A percentile compares a stretch with the other conserved stretches of the same genome.
Evolutionary conservation across 2,113 vertebrate genomes (phyloP).

Genomic region (Cyprinodon tularosa): DNA sequence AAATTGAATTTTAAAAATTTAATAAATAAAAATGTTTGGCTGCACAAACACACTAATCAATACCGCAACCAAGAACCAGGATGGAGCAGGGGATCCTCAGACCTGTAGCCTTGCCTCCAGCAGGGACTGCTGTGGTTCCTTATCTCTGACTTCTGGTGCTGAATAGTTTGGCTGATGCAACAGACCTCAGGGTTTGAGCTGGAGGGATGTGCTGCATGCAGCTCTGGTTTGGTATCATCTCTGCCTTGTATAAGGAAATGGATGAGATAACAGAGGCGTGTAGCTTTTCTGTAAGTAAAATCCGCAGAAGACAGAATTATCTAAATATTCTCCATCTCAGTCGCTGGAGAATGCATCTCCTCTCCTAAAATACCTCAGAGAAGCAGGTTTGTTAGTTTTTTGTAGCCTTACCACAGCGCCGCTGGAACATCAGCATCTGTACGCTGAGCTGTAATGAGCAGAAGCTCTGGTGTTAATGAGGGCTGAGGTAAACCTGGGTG

Average conservation of each 20-base stretch:
- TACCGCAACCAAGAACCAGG: too few species aligned
- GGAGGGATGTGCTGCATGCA: not conserved
- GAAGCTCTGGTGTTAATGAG: slow-evolving; percentile 66
- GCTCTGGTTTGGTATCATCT: not conserved
- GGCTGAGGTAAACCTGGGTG: slow-evolving; percentile 72
- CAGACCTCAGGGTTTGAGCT: not conserved
- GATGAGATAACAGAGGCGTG: not conserved
- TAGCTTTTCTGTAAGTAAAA: not conserved
- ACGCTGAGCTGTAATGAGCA: slow-evolving; percentile 34
- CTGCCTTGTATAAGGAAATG: not conserved
- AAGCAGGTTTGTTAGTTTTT: not conserved
- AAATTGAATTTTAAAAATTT: too few species aligned
- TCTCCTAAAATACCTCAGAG: not conserved
- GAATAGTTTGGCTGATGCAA: too few species aligned
- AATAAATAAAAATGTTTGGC: too few species aligned
- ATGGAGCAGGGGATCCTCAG: too few species aligned
- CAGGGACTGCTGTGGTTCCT: not conserved
- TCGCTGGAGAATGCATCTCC: not conserved
- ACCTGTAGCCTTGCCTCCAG: too few species aligned
- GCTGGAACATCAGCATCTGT: slow-evolving; percentile 5
- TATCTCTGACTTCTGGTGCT: too few species aligned
- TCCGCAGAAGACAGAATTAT: not conserved
- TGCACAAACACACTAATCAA: too few species aligned
- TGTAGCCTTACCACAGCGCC: not conserved
- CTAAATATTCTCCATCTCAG: not conserved